Evolutionary conservation across 2,113 vertebrate genomes (phyloP), one percentile per base, ranked within the genome.

Genomic region (Candoia aspera): DNA sequence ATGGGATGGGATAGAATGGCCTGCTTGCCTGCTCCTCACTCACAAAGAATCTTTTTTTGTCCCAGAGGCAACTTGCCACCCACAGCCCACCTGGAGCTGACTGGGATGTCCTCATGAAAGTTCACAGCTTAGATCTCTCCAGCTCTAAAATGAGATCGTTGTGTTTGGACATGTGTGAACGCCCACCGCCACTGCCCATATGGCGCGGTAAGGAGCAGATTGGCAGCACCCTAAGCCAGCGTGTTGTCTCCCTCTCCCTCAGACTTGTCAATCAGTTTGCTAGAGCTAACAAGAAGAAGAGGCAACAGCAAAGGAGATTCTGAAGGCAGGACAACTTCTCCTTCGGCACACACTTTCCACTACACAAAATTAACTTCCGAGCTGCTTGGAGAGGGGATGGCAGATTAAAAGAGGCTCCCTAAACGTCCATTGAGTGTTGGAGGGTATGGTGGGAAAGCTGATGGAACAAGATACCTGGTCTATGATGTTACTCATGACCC

Each of bases 161-260:
- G 21, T 11, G 46, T 64, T 92, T 92, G 87, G 73, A 42, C 87
- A 89, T 64, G 87, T 92, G 87, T 64, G 87, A 89, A 92, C 91
- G 8, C 87, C 91, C 91, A 92, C 91, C 84, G 13, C 37, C n/a
- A 6, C 19, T 84, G 58, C 73, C 87, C 91, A 92, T 62, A 89
- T 92, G 91, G 87, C 3, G 87, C 89, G 87, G 21, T 37, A 64
- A 29, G 29, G 10, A 59, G 73, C 13, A 84, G 91, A 92, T 89
- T 89, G 87, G 62, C 87, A 85, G 73, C 57, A 26, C 29, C 85
- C 17, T 24, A 89, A 42, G 87, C 73, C 58, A 12, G 85, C 24
- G 11, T 42, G 85, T 21, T 59, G 87, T 10, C 29, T 62, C 8
- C 84, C 10, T 57, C 68, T 19, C 73, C 73, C 33, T 79, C 49